phyloP scores from a whole-genome alignment of 2,888 invertebrate genomes.

The Leptura quadrifasciata region DNA sequence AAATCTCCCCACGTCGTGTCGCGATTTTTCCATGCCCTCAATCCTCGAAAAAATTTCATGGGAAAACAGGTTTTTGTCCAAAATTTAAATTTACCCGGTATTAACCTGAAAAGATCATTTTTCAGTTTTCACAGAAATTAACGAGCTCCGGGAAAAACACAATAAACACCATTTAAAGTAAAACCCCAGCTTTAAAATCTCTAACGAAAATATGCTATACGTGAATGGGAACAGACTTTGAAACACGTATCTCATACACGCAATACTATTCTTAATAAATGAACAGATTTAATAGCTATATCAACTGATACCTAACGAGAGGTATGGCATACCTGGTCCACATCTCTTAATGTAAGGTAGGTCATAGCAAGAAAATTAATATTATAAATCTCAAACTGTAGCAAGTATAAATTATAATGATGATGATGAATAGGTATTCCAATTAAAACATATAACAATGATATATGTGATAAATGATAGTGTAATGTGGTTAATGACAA shows the following conservation, averaged over 20 bases:
- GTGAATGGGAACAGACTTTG: not conserved
- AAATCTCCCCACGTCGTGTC: no score
- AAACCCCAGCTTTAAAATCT: not conserved
- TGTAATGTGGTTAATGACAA: not conserved
- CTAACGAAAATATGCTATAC: not conserved
- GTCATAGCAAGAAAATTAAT: constrained; percentile 12
- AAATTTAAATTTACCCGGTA: no score
- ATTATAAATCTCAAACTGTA: constrained; percentile 16
- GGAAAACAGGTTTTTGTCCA: no score
- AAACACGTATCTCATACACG: not conserved
- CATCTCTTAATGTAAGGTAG: constrained; percentile 10
- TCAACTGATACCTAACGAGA: constrained; percentile 13
- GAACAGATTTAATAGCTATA: not conserved
- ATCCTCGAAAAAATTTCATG: no score
- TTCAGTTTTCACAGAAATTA: no score
- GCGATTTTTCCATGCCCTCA: no score
- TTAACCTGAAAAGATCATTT: no score
- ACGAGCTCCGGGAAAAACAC: no score
- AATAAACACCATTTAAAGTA: no score
- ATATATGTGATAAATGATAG: constrained; percentile 21
- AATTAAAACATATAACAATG: constrained; percentile 32
- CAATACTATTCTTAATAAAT: not conserved
- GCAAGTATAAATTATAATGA: constrained; percentile 16
- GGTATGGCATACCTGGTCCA: constrained; percentile 8
- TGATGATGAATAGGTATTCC: constrained; percentile 17